Base-by-base conservation (phyloP, 2,113 vertebrate species). In the Podarcis muralis region DNA sequence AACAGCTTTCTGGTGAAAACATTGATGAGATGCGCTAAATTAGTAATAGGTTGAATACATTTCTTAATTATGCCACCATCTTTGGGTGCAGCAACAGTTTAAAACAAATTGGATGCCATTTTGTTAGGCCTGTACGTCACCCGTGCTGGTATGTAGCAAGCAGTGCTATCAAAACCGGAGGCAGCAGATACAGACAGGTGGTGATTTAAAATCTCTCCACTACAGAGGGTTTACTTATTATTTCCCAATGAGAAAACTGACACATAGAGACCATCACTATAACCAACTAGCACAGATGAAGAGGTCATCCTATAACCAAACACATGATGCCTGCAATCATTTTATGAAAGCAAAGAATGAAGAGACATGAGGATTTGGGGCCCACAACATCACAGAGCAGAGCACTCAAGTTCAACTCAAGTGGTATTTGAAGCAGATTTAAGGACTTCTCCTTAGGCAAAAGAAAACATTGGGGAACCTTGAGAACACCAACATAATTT, bases 11-110 rank as follows among this genome's bases (percentile, higher is more conserved):
- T 94, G 91, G 96, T 96, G 93, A 93, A 95, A 94, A 95, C 90
- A 92, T 89, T 89, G 94, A 95, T 95, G 93, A 95, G 93, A 37
- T 89, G 85, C 96, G 93, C 94, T 97, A 96, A 97, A 97, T 97
- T 97, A 97, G 93, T 96, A 97, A 97, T 95, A 94, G 91, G 91
- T 84, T 95, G 95, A 96, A 96, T 95, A 96, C 91, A 94, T 96
- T 97, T 96, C 94, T 96, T 96, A 96, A 97, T 96, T 95, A 95
- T 94, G 91, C 87, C 94, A 95, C 90, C 59, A 94, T 90, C 57
- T 81, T 92, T 76, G 76, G 91, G 87, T 82, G 92, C 81, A 6
- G 81, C 65, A 95, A 76, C 85, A 91, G 85, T 95, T 93, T 93
- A 89, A 95, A 95, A 92, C 93, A 71, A 96, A 95, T 95, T 83